Conservation (phyloP, 2,797 vertebrate species). For the Tragelaphus eurycerus region DNA sequence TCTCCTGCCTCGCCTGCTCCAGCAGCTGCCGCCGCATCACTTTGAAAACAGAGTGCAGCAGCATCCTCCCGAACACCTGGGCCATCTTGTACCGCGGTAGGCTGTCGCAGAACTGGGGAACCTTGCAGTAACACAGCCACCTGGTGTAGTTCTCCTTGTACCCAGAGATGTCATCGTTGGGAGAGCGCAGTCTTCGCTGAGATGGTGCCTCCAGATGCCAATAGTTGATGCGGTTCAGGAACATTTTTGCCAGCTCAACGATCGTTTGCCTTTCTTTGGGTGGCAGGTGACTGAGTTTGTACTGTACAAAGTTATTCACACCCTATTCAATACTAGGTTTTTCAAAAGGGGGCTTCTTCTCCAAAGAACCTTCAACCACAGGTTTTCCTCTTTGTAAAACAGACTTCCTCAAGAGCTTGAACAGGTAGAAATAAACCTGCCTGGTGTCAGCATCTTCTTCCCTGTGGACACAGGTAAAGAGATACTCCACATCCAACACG, state of each 20-base stretch:
- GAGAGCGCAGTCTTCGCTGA: constrained; percentile 91
- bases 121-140: too few relatives aligned
- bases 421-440: constrained; percentile 99
- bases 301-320: constrained; percentile 99
- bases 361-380: constrained; percentile 94
- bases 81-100: too few relatives aligned
- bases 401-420: constrained; percentile 99
- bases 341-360: constrained; percentile 96
- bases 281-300: constrained; percentile 98
- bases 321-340: constrained; percentile 99
- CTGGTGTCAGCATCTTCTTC: constrained; percentile 99
- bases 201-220: constrained; percentile 99
- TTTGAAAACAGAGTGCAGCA: too few relatives aligned
- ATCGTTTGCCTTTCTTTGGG: constrained; percentile 98
- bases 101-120: too few relatives aligned
- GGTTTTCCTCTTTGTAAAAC: constrained; percentile 99
- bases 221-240: constrained; percentile 98
- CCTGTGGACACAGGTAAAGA: constrained; percentile 98
- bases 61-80: too few relatives aligned
- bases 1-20: too few relatives aligned
- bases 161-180: constrained; percentile 92
- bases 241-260: constrained; percentile 98
- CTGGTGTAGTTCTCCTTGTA: constrained; percentile 99
- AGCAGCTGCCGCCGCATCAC: too few relatives aligned
- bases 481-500: constrained; percentile 96